Evolutionary conservation across 2,797 vertebrate species (phyloP), one percentile per base, ranked within the genome.

Genomic region (Lacerta agilis): DNA sequence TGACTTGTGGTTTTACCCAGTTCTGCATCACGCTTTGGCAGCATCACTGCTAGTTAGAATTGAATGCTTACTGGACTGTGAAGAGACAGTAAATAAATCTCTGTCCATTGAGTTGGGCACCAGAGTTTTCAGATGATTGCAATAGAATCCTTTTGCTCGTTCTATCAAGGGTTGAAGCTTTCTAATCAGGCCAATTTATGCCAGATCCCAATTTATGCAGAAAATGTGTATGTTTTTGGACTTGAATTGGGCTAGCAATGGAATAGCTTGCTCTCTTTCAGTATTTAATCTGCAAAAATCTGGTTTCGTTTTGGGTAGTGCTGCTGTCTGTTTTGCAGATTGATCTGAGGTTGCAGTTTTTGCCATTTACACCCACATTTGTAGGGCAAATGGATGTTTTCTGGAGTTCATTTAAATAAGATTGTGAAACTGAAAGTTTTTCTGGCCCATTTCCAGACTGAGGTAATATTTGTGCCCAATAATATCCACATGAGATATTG

Each of bases 81-180:
- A 69, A 83, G 86, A 69, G 66, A 6, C 13, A 64, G 83, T 13
- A 29, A 79, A 89, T 90, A 88, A 49, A 72, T 88, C 83, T 43
- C 33, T 27, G 20, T 43, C 29, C 80, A 25, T 82, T 83, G 91
- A 88, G 90, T 91, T 92, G 86, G 91, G 66, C 83, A 88, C 90
- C 82, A 87, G 8, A 3, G 17, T 27, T 87, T 29, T 11, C 15
- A 2, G 82, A 64, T 92, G 49, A 36, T 64, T 86, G 88, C 85
- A 23, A 41, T 27, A 36, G 83, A 84, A 87, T 73, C 0, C 29
- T 67, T 86, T 88, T 8, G 83, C 13, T 49, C 82, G 82, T 79
- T 8, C 1, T 66, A 33, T 43, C 6, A 66, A 89, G 79, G 49
- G 1, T 9, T 67, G 38, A 25, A 36, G 33, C 23, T n/a, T 0